Evolutionary conservation across 2,888 invertebrate species (phyloP).

Genomic region (Acrobasis consociella): DNA sequence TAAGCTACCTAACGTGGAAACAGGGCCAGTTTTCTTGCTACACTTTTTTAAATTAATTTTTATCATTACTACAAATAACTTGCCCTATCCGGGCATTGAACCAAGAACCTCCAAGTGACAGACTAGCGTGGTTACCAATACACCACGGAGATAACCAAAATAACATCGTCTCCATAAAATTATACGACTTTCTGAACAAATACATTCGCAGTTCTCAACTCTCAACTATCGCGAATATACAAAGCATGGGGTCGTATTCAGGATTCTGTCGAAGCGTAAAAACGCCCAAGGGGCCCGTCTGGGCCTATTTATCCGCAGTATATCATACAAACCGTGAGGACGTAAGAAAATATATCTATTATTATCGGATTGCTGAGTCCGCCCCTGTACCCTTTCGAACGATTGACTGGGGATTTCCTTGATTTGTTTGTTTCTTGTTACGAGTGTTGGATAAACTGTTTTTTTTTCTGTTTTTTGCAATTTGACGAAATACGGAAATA

Average conservation of each 20-base stretch:
- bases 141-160: constrained; percentile 16
- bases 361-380: constrained; percentile 68
- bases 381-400: constrained; percentile 52
- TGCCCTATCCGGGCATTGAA: too few relatives aligned
- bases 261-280: constrained; percentile 59
- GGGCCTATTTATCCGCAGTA: constrained; percentile 69
- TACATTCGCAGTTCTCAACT: constrained; percentile 23
- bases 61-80: too few relatives aligned
- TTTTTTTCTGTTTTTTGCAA: constrained; percentile 8
- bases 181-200: constrained; percentile 23
- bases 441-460: constrained; percentile 21
- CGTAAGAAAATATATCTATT: constrained; percentile 70
- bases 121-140: too few relatives aligned
- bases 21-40: too few relatives aligned
- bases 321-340: constrained; percentile 44
- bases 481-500: too few relatives aligned
- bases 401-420: constrained; percentile 70
- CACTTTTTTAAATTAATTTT: too few relatives aligned
- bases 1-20: too few relatives aligned
- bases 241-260: constrained; percentile 26
- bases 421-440: constrained; percentile 56
- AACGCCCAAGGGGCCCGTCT: constrained; percentile 64
- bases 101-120: too few relatives aligned
- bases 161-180: constrained; percentile 21
- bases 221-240: constrained; percentile 36